These are phyloP conservation scores for Ptilodon capucinus DNA, from an alignment of 2,888 invertebrate species.

Conservation along the genomic window DNA sequence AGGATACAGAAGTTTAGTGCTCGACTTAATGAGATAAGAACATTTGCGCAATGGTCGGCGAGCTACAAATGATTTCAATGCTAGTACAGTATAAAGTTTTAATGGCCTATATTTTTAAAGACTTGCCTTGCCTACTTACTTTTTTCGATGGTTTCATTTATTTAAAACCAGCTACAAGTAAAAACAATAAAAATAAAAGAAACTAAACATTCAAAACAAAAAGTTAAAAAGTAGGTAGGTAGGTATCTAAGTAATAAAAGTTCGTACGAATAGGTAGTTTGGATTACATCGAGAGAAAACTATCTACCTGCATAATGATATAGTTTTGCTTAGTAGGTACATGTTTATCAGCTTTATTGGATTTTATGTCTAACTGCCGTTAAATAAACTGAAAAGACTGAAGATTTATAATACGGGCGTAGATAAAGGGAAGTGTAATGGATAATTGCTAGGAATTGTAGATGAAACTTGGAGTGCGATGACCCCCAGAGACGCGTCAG, in stretches of 20 bases:
- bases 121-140: no score
- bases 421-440: not conserved
- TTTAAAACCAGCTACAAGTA: no score
- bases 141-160: no score
- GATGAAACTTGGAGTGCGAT: not conserved
- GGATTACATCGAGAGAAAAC: no score
- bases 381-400: not conserved
- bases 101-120: not conserved
- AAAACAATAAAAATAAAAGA: no score
- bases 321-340: no score
- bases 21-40: not conserved
- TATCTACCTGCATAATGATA: no score
- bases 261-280: no score
- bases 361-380: not conserved
- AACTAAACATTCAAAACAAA: no score
- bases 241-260: no score
- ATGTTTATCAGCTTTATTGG: not conserved
- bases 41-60: not conserved
- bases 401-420: not conserved
- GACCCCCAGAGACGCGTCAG: not conserved
- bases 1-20: no score
- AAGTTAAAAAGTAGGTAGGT: no score
- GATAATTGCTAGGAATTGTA: not conserved
- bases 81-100: not conserved
- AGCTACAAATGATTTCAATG: not conserved